phyloP scores from a whole-genome alignment of 2,888 invertebrate genomes.

The Cheiracanthium punctorium region DNA sequence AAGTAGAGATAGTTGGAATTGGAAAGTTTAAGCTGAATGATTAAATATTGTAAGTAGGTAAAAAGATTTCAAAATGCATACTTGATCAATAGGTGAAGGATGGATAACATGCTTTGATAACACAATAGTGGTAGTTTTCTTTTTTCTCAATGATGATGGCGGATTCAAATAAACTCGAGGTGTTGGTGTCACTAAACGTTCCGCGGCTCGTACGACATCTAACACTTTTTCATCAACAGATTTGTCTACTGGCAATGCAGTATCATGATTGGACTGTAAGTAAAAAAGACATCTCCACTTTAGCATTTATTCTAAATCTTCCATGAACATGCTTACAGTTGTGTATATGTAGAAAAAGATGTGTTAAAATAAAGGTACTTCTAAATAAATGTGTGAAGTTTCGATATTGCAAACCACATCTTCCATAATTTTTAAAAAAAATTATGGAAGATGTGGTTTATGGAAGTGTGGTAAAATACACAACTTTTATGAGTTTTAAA shows the following conservation, averaged over 20 bases:
- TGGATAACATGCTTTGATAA: slow-evolving; percentile 87
- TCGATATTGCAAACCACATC: no score
- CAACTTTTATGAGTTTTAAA: no score
- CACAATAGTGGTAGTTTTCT: slow-evolving; percentile 93
- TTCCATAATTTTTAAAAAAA: no score
- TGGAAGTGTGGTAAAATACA: no score
- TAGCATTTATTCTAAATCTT: no score
- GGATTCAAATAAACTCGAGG: slow-evolving; percentile 74
- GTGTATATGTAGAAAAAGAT: no score
- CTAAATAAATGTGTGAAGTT: no score
- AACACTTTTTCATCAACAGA: slow-evolving; percentile 80
- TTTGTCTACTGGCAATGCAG: slow-evolving; percentile 42
- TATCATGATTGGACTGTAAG: slow-evolving; percentile 39
- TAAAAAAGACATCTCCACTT: no score
- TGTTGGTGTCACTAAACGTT: slow-evolving; percentile 82
- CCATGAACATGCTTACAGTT: no score
- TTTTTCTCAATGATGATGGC: slow-evolving; percentile 79
- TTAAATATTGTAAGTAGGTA: not conserved
- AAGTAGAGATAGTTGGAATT: not conserved
- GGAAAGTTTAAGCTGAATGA: not conserved
- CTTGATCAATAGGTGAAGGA: slow-evolving; percentile 43
- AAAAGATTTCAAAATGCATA: not conserved
- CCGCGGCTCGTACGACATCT: slow-evolving; percentile 92
- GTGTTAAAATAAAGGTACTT: no score
- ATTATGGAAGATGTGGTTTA: no score